Evolutionary conservation across 2,113 vertebrate genomes (phyloP).

Genomic region (Neopipo cinnamomea): DNA sequence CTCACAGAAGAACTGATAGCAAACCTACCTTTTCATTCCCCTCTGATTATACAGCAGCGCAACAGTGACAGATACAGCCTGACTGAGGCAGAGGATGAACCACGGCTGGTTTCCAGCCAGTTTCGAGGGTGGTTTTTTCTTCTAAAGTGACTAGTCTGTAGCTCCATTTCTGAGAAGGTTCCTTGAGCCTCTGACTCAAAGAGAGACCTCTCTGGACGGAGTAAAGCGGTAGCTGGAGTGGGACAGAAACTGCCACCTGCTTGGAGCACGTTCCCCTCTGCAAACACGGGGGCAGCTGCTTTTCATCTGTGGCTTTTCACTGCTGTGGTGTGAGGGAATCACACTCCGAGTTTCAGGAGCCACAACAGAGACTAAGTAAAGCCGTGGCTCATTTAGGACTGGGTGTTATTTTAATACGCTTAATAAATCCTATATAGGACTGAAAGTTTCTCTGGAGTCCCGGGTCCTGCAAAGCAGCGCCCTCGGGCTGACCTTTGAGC

Average conservation of each 20-base stretch:
- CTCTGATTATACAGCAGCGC: background rate
- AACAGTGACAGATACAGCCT: background rate
- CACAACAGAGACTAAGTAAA: constrained; percentile 46
- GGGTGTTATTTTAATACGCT: constrained; percentile 55
- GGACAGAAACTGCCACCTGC: constrained; percentile 19
- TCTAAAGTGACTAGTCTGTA: background rate
- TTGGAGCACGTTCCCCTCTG: background rate
- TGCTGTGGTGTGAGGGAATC: constrained; percentile 44
- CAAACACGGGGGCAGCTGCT: constrained; percentile 41
- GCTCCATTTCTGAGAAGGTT: constrained; percentile 13
- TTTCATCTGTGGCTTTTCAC: constrained; percentile 39
- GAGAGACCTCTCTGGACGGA: background rate
- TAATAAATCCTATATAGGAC: constrained; percentile 49
- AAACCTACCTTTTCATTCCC: constrained; percentile 7
- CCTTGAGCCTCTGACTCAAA: constrained; percentile 32
- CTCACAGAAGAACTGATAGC: constrained; percentile 23
- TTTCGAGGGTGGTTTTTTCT: background rate
- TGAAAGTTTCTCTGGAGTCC: constrained; percentile 4
- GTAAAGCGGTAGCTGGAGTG: background rate
- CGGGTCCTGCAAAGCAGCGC: background rate
- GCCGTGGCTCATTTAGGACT: constrained; percentile 51
- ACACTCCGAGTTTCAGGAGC: constrained; percentile 21
- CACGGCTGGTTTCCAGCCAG: background rate
- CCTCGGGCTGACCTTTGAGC: constrained; percentile 9
- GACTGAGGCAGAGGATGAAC: background rate